These are phyloP conservation scores for Sporophila hypoxantha DNA, from an alignment of 2,113 vertebrate genomes.

Conservation along the genomic window DNA sequence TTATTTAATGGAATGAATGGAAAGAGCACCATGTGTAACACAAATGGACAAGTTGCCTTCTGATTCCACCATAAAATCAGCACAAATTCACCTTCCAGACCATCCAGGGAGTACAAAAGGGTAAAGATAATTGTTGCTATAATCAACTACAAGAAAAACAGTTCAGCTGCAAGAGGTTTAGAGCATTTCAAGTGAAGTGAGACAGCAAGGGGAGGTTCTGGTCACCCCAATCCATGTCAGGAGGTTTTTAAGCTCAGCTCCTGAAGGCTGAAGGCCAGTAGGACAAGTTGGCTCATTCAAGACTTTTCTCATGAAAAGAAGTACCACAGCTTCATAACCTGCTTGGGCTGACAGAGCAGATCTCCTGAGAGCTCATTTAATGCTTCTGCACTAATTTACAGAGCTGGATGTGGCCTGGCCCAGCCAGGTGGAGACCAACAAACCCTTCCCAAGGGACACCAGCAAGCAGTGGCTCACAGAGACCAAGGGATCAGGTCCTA, in stretches of 20 bases:
- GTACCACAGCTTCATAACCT: not conserved
- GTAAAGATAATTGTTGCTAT: not conserved
- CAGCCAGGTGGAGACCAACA: accelerated
- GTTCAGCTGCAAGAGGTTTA: not conserved
- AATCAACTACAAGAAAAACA: not conserved
- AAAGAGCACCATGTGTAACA: not conserved
- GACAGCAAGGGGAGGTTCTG: not conserved
- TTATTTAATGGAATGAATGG: not conserved
- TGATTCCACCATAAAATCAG: not conserved
- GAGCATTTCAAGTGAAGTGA: not conserved
- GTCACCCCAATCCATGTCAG: not conserved
- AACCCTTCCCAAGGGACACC: not conserved
- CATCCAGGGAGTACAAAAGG: not conserved
- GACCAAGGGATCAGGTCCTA: not conserved
- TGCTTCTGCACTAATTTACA: too few relatives aligned
- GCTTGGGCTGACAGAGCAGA: not conserved
- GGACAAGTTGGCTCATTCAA: not conserved
- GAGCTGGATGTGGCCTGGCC: too few relatives aligned
- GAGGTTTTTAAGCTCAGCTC: not conserved
- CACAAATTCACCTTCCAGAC: not conserved
- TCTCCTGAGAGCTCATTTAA: not conserved
- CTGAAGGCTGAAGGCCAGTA: not conserved
- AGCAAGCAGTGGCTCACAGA: not conserved
- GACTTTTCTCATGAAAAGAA: not conserved
- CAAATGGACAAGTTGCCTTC: not conserved